Percentiles rank a stretch among this genome's conserved stretches.
phyloP scores from a whole-genome alignment of 1,140 invertebrate species.

The Microplitis mediator region DNA sequence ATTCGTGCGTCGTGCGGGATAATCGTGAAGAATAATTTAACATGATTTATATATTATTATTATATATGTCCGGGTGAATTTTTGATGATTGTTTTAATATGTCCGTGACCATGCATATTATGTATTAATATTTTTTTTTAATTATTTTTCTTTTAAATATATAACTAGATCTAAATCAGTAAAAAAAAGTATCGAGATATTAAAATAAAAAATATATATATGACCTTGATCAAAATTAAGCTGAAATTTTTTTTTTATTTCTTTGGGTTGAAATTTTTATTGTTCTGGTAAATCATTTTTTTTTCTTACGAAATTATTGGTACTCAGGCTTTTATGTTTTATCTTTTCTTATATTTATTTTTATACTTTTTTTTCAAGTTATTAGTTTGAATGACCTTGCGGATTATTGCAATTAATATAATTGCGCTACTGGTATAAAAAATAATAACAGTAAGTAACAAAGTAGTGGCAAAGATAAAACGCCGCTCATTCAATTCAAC shows the following conservation, averaged over 20 bases:
- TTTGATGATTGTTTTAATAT: neutral
- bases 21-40: slow-evolving; percentile 4
- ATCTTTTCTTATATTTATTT: too few relatives aligned
- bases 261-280: too few relatives aligned
- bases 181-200: neutral
- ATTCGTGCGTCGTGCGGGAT: neutral
- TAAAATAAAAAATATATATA: neutral
- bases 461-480: too few relatives aligned
- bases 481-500: too few relatives aligned
- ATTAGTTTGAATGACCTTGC: too few relatives aligned
- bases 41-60: slow-evolving; percentile 1
- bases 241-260: neutral
- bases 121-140: slow-evolving; percentile 5
- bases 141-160: neutral
- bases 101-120: slow-evolving; percentile 11
- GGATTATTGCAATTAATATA: too few relatives aligned
- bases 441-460: too few relatives aligned
- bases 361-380: too few relatives aligned
- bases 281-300: too few relatives aligned
- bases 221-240: neutral
- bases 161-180: neutral
- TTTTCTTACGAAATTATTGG: too few relatives aligned
- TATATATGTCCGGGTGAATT: neutral
- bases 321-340: too few relatives aligned
- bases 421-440: too few relatives aligned